These are phyloP conservation scores for Tiliqua scincoides DNA, from an alignment of 2,113 vertebrate genomes.

Conservation along the genomic window DNA sequence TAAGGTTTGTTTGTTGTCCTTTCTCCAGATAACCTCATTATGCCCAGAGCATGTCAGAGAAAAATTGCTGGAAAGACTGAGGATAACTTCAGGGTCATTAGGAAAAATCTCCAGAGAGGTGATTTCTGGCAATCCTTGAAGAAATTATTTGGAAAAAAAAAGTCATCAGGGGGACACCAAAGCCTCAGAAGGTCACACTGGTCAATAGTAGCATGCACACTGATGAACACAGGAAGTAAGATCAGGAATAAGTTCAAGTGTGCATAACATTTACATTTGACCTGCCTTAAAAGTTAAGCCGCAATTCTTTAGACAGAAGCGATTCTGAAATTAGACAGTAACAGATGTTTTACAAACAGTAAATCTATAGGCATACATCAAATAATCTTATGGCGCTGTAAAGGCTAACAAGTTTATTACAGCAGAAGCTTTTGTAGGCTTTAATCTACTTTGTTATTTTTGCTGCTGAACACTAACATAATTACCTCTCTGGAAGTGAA, in stretches of 20 bases:
- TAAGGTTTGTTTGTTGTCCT: conserved; percentile 48
- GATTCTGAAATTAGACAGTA: not conserved
- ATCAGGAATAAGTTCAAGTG: not conserved
- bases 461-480: too few relatives aligned
- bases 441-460: too few relatives aligned
- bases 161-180: not conserved
- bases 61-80: conserved; percentile 79
- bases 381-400: not conserved
- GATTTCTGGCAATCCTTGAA: conserved; percentile 59
- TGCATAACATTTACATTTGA: not conserved
- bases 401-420: too few relatives aligned
- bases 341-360: not conserved
- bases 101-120: conserved; percentile 78
- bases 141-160: conserved; percentile 5
- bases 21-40: conserved; percentile 75
- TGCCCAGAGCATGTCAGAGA: conserved; percentile 82
- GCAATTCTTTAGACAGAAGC: not conserved
- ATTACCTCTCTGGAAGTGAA: too few relatives aligned
- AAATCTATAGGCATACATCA: not conserved
- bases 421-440: too few relatives aligned
- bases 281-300: not conserved
- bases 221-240: not conserved
- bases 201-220: not conserved
- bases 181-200: not conserved
- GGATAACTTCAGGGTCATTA: conserved; percentile 72